A percentile compares a stretch with the other conserved stretches of the same genome.
Conservation (phyloP, 1,140 invertebrate species). For the Macrobrachium nipponense region DNA sequence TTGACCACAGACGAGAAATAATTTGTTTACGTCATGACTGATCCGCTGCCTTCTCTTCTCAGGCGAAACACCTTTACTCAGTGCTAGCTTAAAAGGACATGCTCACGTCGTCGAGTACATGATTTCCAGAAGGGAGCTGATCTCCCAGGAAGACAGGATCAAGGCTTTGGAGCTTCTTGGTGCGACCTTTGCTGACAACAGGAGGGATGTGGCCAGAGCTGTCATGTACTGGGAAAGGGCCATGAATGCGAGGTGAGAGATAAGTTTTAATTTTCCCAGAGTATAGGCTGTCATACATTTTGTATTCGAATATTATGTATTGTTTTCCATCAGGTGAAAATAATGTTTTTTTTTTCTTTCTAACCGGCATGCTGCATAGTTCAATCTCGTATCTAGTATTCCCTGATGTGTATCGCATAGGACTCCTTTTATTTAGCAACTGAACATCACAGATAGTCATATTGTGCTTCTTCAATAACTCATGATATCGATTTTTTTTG, state of each 20-base stretch:
- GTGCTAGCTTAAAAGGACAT: conserved; percentile 92
- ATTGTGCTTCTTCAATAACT: no score
- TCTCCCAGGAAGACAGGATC: conserved; percentile 83
- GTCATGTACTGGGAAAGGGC: conserved; percentile 89
- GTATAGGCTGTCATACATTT: no score
- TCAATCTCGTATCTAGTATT: no score
- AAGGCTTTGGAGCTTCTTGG: conserved; percentile 93
- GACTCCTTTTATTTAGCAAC: no score
- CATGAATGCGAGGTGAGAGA: conserved; percentile 80
- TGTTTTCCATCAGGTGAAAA: background rate
- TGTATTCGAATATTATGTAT: no score
- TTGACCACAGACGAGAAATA: no score
- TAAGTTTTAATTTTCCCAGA: background rate
- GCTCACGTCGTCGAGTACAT: conserved; percentile 93
- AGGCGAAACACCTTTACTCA: conserved; percentile 93
- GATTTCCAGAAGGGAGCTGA: conserved; percentile 76
- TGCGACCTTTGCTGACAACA: conserved; percentile 96
- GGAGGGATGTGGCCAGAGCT: conserved; percentile 91
- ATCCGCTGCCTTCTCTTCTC: conserved; percentile 32
- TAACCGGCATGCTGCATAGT: no score
- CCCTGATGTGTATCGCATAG: no score
- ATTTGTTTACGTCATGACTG: no score
- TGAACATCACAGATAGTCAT: no score
- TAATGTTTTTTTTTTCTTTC: no score
- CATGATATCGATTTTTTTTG: no score